Percentiles rank a stretch among this genome's conserved stretches.
Evolutionary conservation across 2,888 invertebrate genomes (phyloP).

Genomic region (Boloria euphrosyne): DNA sequence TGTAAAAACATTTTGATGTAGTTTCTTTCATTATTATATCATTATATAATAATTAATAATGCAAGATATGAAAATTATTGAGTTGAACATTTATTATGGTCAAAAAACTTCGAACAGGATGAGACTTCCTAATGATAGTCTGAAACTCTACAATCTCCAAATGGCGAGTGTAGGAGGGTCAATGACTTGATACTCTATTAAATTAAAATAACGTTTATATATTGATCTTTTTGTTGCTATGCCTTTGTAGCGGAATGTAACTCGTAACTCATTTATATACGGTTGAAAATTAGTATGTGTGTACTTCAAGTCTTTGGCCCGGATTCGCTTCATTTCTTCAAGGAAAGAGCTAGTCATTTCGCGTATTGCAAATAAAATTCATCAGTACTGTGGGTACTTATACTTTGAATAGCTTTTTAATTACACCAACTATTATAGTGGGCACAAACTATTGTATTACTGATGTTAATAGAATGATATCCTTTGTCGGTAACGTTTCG

Average conservation of each 20-base stretch:
- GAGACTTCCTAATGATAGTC: conserved; percentile 53
- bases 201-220: conserved; percentile 61
- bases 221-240: conserved; percentile 51
- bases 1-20: no score
- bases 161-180: conserved; percentile 37
- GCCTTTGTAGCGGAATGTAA: conserved; percentile 37
- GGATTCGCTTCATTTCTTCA: conserved; percentile 66
- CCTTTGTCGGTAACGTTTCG: no score
- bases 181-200: conserved; percentile 53
- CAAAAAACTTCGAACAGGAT: conserved; percentile 39
- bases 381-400: conserved; percentile 13
- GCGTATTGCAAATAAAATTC: conserved; percentile 17
- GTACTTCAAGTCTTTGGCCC: conserved; percentile 48
- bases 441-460: no score
- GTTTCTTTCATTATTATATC: no score
- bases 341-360: conserved; percentile 48
- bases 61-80: no score
- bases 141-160: conserved; percentile 48
- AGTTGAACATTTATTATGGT: not conserved
- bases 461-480: no score
- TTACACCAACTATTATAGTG: not conserved
- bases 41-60: no score
- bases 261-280: conserved; percentile 46
- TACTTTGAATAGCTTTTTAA: conserved; percentile 3
- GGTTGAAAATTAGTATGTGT: conserved; percentile 47